Base-by-base conservation (phyloP, 2,888 invertebrate genomes). In the Geophilus truncorum region DNA sequence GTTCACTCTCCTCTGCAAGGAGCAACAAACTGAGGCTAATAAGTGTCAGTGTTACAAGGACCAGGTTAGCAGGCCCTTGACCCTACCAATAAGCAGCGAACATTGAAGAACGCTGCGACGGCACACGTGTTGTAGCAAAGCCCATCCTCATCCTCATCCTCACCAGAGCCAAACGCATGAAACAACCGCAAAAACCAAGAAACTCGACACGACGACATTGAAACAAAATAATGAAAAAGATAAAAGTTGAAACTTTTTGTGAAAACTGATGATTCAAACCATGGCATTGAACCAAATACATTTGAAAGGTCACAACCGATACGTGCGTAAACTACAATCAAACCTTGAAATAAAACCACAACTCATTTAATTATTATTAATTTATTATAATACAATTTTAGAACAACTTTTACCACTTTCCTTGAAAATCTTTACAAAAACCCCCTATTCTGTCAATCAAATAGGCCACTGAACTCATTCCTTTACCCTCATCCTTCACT, bases 41-140 rank as follows among this genome's bases (percentile, higher is more conserved):
- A 23, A 78, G 78, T 78, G 78, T 78, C 78, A 78, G 78, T 78
- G 78, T 78, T 78, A 78, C 78, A 78, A 78, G 78, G 78, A 78
- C 78, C 78, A 36, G 78, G 78, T 23, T 30, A 32, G 23, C 36
- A 32, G 78, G 78, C 23, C 78, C 78, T 78, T 78, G 78, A 78
- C 30, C 78, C 34, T 34, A 18, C 51, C 57, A n/a, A n/a, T n/a
- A n/a, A n/a, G n/a, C n/a, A n/a, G n/a, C n/a, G n/a, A 57, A 57
- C 15, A 57, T 7, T 40, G 57, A 18, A 57, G 57, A 57, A 18
- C 9, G 57, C 1, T 21, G 57, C 40, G n/a, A n/a, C n/a, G n/a
- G n/a, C n/a, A n/a, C n/a, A n/a, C n/a, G n/a, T n/a, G n/a, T n/a
- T n/a, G n/a, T n/a, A 40, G 40, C 15, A 15, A 40, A 40, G 40